Evolutionary conservation across 1,140 invertebrate species (phyloP).

Genomic region (Drosophila guanche): DNA sequence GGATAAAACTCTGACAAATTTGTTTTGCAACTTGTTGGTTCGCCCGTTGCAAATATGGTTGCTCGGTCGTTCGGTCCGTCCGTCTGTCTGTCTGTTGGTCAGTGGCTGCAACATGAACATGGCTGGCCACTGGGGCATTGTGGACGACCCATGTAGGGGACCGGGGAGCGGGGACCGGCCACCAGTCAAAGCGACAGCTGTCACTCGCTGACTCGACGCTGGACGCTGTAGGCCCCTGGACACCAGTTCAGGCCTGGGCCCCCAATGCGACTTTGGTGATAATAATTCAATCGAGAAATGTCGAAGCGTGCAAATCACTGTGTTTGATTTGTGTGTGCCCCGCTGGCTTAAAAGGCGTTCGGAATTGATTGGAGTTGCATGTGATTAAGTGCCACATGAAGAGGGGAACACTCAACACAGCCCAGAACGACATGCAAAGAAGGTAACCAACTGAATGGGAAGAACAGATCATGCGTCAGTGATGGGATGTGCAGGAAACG

Average conservation of each 20-base stretch:
- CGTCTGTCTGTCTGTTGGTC: background rate
- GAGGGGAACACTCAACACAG: background rate
- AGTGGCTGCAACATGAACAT: constrained; percentile 45
- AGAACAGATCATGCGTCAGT: no score
- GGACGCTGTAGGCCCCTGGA: constrained; percentile 6
- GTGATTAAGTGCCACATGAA: constrained; percentile 51
- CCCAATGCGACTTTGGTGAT: constrained; percentile 56
- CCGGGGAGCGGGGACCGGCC: constrained; percentile 31
- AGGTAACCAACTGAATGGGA: no score
- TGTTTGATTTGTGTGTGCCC: constrained; percentile 64
- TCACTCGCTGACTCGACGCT: constrained; percentile 15
- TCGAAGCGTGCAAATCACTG: constrained; percentile 72
- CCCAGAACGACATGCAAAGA: no score
- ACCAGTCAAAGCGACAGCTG: constrained; percentile 33
- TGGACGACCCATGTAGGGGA: constrained; percentile 45
- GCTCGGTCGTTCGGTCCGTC: background rate
- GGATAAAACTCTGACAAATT: constrained; percentile 75
- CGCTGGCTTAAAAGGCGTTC: constrained; percentile 70
- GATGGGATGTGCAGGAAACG: no score
- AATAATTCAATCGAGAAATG: constrained; percentile 80
- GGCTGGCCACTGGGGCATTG: constrained; percentile 74
- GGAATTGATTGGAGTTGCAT: constrained; percentile 76
- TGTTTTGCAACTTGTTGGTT: constrained; percentile 77
- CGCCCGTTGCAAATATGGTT: constrained; percentile 58
- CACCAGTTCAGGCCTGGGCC: constrained; percentile 14